A percentile compares a stretch with the other conserved stretches of the same genome.
phyloP scores from a whole-genome alignment of 2,113 vertebrate genomes.

The Bubo blakistoni region DNA sequence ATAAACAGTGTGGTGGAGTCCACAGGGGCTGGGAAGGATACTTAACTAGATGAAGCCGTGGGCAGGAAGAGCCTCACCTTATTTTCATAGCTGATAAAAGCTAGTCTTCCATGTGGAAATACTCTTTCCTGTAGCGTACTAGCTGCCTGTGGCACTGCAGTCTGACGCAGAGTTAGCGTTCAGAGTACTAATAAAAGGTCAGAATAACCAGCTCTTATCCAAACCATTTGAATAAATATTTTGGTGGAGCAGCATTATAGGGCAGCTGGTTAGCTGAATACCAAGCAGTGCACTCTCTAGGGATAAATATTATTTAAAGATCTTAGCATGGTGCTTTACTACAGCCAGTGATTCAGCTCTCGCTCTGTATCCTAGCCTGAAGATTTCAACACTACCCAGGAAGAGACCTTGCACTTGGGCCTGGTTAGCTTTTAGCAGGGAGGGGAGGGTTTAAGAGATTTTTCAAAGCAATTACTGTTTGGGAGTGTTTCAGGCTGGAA shows the following conservation, averaged over 20 bases:
- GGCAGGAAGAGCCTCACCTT: background rate
- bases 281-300: background rate
- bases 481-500: background rate
- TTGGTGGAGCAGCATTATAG: background rate
- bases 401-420: background rate
- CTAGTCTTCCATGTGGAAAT: background rate
- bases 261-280: background rate
- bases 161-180: background rate
- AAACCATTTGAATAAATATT: constrained; percentile 17
- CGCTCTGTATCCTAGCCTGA: background rate
- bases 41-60: background rate
- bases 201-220: background rate
- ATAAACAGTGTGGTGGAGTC: background rate
- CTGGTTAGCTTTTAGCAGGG: background rate
- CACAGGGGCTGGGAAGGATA: background rate
- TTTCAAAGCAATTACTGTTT: background rate
- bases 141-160: background rate
- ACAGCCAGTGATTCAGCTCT: background rate
- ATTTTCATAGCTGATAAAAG: background rate
- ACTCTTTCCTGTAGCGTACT: background rate
- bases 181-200: background rate
- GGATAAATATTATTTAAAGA: background rate
- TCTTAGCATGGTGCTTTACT: background rate
- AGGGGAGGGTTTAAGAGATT: background rate
- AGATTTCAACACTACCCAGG: background rate